A percentile compares a stretch with the other conserved stretches of the same genome.
Evolutionary conservation across 2,888 invertebrate genomes (phyloP).

Genomic region (Protodeltote pygarga): DNA sequence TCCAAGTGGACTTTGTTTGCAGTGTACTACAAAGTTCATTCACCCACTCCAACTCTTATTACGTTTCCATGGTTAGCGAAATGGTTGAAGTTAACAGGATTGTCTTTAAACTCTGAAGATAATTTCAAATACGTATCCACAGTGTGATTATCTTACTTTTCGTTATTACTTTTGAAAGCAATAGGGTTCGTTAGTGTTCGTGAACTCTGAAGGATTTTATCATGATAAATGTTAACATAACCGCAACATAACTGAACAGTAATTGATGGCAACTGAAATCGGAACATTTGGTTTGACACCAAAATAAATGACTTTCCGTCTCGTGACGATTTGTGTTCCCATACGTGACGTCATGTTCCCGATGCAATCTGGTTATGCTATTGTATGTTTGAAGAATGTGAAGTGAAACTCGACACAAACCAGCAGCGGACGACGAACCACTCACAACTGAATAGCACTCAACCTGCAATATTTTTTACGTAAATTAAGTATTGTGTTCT

Average conservation of each 20-base stretch:
- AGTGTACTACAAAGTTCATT: constrained; percentile 37
- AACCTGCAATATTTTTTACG: constrained; percentile 41
- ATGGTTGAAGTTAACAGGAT: constrained; percentile 45
- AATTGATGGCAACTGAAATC: constrained; percentile 22
- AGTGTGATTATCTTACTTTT: constrained; percentile 33
- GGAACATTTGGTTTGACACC: constrained; percentile 10
- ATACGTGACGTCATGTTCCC: constrained; percentile 13
- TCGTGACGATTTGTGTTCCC: constrained; percentile 4
- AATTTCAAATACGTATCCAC: constrained; percentile 28
- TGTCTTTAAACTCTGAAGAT: constrained; percentile 41
- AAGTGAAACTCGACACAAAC: constrained; percentile 39
- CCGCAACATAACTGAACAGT: constrained; percentile 5
- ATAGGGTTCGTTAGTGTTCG: constrained; percentile 24
- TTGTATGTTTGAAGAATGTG: constrained; percentile 28
- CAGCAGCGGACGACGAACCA: constrained; percentile 24
- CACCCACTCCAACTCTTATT: constrained; percentile 31
- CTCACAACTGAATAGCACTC: constrained; percentile 43
- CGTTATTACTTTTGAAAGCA: constrained; percentile 32
- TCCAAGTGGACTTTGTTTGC: constrained; percentile 37
- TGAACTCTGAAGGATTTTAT: no score
- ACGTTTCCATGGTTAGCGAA: constrained; percentile 31
- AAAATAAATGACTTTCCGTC: constrained; percentile 10
- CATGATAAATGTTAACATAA: no score
- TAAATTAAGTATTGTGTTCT: constrained; percentile 36
- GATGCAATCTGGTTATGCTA: constrained; percentile 14